Conservation (phyloP, 30 jellyfish, hydroid and myxozoan genomes). For the Cassiopea andromeda region DNA sequence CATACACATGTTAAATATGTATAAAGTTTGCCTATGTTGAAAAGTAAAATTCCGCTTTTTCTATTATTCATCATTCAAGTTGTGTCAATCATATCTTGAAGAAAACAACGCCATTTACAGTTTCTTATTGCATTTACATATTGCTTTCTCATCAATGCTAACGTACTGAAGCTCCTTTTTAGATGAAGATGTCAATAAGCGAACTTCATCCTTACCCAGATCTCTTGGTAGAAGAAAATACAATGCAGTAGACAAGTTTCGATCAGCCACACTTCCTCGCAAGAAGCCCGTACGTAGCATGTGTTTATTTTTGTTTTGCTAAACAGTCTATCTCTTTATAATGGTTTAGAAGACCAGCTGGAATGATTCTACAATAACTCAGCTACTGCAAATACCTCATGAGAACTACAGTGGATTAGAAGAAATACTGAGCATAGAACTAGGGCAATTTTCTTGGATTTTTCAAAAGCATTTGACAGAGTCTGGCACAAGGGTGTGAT, state of each 20-base stretch:
- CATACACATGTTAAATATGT: too few species aligned
- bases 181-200: slow-evolving; percentile 23
- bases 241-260: slow-evolving; percentile 16
- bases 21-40: too few species aligned
- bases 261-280: slow-evolving; percentile 56
- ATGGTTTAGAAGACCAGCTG: too few species aligned
- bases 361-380: neutral
- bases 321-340: too few species aligned
- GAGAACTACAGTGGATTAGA: slow-evolving; percentile 22
- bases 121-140: neutral
- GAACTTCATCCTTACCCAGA: slow-evolving; percentile 64
- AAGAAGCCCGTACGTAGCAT: slow-evolving; percentile 35
- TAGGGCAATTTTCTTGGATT: slow-evolving; percentile 54
- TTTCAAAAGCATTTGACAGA: slow-evolving; percentile 56
- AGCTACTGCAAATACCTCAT: slow-evolving; percentile 36
- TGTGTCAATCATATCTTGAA: too few species aligned
- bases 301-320: neutral
- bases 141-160: neutral
- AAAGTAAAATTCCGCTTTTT: too few species aligned
- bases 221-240: slow-evolving; percentile 47
- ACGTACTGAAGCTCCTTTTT: neutral
- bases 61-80: too few species aligned
- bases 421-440: slow-evolving; percentile 38
- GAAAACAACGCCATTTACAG: too few species aligned
- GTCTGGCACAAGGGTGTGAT: slow-evolving; percentile 41